Evolutionary conservation across 2,797 vertebrate species (phyloP), one percentile per base, ranked within the genome.

Genomic region (Remorina albescens): DNA sequence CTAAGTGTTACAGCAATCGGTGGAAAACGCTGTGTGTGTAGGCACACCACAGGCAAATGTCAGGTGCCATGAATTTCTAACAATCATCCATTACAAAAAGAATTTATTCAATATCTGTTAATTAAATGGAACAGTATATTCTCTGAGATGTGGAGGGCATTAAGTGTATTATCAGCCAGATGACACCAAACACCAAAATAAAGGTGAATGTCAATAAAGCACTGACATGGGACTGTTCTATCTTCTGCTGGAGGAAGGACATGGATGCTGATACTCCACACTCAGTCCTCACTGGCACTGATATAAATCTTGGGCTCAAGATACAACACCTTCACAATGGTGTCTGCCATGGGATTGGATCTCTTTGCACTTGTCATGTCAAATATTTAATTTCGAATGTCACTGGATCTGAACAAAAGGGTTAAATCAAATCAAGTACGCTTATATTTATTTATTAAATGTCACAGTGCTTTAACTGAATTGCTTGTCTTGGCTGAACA

Each of bases 251-350:
- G 9, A 21, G 5, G 26, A 55, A 57, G 47, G 23, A 65, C 2
- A 19, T 15, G 34, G 23, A 36, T 56, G 13, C 21, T 34, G 41
- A 58, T 18, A 54, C 26, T 58, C 32, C 25, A 53, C 44, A 28
- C 4, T 8, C 16, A 54, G 61, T 32, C 47, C n/a, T 55, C n/a
- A 28, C 37, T 13, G 28, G 3, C 57, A 32, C 36, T 16, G 44
- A 57, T 32, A 65, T 60, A 9, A 55, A 61, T 65, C 47, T 42
- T 50, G n/a, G 28, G 10, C 32, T 57, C 18, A 61, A 25, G 56
- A 46, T 11, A 12, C 9, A 42, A 67, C 56, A 46, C 54, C 25
- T 39, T 59, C 19, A 25, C 7, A 12, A 79, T 73, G 15, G 32
- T n/a, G 37, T 39, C 25, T 13, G 19, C 11, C 28, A 44, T 19